phyloP scores from a whole-genome alignment of 2,888 invertebrate species.

The Calameuta filiformis region DNA sequence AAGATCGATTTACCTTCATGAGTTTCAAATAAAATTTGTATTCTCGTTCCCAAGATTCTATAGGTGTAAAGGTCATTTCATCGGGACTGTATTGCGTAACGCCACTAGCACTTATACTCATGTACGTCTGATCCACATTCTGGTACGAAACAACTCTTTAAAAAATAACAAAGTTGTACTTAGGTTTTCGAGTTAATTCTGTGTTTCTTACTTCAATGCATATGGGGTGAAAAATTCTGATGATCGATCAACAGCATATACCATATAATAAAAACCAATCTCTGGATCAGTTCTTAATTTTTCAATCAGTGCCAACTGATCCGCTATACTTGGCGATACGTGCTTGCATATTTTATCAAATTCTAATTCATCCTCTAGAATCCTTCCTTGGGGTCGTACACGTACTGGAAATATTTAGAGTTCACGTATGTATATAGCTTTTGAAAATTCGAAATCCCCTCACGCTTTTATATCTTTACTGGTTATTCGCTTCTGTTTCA shows the following conservation, averaged over 20 bases:
- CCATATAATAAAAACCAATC: constrained; percentile 81
- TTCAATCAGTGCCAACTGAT: constrained; percentile 67
- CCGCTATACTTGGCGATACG: constrained; percentile 54
- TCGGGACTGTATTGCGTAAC: constrained; percentile 80
- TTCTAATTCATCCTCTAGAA: constrained; percentile 20
- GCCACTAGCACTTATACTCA: constrained; percentile 85
- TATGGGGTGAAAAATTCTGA: constrained; percentile 82
- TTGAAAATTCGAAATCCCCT: neutral
- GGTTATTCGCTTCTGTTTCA: constrained; percentile 19
- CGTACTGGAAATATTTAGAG: constrained; percentile 13
- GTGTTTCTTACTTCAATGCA: constrained; percentile 73
- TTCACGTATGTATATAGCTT: neutral
- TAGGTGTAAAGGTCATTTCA: constrained; percentile 82
- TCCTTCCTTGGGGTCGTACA: constrained; percentile 22
- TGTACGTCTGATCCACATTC: constrained; percentile 76
- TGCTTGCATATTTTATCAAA: neutral
- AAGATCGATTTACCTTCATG: constrained; percentile 70
- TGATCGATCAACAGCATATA: constrained; percentile 77
- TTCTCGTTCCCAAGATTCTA: constrained; percentile 85
- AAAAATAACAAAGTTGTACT: constrained; percentile 13
- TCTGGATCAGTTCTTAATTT: constrained; percentile 70
- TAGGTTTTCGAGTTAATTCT: neutral
- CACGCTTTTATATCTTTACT: neutral
- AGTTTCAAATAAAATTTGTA: constrained; percentile 83
- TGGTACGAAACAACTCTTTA: constrained; percentile 80